Base-by-base conservation (phyloP, 2,888 invertebrate genomes). In the Entomobrya proxima region DNA sequence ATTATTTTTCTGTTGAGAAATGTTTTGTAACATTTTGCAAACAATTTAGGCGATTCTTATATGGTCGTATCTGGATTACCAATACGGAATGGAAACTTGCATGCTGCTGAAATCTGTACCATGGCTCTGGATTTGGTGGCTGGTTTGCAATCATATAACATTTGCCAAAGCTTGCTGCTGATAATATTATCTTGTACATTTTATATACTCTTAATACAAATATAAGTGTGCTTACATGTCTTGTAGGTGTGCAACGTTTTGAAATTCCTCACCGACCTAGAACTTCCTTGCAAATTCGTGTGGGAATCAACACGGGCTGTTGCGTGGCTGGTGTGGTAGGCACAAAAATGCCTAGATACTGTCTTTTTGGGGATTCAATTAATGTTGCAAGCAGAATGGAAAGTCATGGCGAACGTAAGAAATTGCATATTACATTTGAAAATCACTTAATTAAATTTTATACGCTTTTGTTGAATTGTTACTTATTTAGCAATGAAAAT, bases 341-440 rank as follows among this genome's bases (percentile, higher is more conserved):
- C 0, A 91, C 91, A 76, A 91, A 91, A 37, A 94, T 94, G 94
- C 94, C 94, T 0, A 92, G 94, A 64, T 94, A 94, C 91, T 94
- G 94, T 88, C 92, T 94, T 50, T 94, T 94, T 85, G 93, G 88
- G 4, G 86, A 88, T 55, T 30, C 78, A 13, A 94, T 94, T 81
- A 94, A 94, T 90, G 94, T 94, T 0, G 94, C 94, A 0, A 94
- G 94, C 69, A 92, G 94, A 69, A 94, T 95, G 94, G 94, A 95
- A 91, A 94, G 93, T 61, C 93, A 93, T 0, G 94, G 94, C 0
- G 93, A 93, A 83, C 90, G 91, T 91, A 82, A 90, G 90, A 85
- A 2, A 27, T 13, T 18, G 15, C 21, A n/a, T n/a, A n/a, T n/a
- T n/a, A n/a, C n/a, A n/a, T n/a, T n/a, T n/a, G 6, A 7, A 15